phyloP scores from a whole-genome alignment of 2,888 invertebrate genomes.

The Caenorhabditis drosophilae region DNA sequence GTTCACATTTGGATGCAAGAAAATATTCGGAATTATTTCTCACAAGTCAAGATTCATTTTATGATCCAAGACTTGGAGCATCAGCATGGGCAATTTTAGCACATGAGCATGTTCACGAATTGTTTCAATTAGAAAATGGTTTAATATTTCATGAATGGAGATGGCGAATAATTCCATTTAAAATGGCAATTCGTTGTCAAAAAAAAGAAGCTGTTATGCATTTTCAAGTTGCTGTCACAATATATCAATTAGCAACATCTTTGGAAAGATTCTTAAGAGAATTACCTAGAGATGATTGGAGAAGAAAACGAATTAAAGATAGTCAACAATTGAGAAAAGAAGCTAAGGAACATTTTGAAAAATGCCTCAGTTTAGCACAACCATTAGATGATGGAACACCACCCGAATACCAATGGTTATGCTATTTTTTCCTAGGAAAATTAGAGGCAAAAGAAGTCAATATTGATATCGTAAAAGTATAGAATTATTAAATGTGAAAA shows the following conservation, averaged over 20 bases:
- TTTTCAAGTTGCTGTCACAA: constrained; percentile 36
- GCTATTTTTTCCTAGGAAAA: constrained; percentile 50
- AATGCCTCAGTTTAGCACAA: constrained; percentile 19
- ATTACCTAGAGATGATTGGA: constrained; percentile 20
- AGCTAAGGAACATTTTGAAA: constrained; percentile 33
- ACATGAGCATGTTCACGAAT: constrained; percentile 25
- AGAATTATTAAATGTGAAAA: not conserved
- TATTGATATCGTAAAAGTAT: constrained; percentile 33
- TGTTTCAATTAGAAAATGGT: constrained; percentile 34
- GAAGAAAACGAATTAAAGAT: constrained; percentile 3
- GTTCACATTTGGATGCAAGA: constrained; percentile 13
- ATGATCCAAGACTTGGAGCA: constrained; percentile 15
- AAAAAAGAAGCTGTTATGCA: constrained; percentile 28
- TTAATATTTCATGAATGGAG: constrained; percentile 34
- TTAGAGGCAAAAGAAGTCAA: constrained; percentile 31
- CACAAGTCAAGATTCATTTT: constrained; percentile 2
- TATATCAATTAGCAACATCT: constrained; percentile 46
- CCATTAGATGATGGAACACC: constrained; percentile 23
- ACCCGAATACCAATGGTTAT: constrained; percentile 47
- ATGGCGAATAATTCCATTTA: constrained; percentile 48
- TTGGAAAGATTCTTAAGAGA: constrained; percentile 30
- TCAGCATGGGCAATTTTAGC: constrained; percentile 51
- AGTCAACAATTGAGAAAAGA: constrained; percentile 15
- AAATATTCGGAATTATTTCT: constrained; percentile 23
- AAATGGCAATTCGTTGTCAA: constrained; percentile 46